These are phyloP conservation scores for Syngnathoides biaculeatus DNA, from an alignment of 2,113 vertebrate species.

Conservation along the genomic window DNA sequence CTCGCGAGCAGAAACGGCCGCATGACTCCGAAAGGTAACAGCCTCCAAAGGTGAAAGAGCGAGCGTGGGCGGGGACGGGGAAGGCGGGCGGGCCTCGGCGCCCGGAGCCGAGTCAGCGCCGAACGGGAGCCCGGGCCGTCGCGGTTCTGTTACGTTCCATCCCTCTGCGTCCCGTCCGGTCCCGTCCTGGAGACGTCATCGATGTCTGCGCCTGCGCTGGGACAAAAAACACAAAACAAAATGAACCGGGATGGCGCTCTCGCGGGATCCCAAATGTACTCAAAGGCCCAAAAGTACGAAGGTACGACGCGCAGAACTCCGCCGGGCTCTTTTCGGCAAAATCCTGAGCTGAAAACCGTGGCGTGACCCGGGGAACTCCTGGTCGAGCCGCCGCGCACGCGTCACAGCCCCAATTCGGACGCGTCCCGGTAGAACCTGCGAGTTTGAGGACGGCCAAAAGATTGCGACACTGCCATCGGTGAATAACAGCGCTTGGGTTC, in stretches of 20 bases:
- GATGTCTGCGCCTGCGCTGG: conserved; percentile 41
- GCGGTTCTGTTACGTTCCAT: conserved; percentile 78
- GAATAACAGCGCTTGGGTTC: no score
- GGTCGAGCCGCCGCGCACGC: neutral
- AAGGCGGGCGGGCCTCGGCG: conserved; percentile 1
- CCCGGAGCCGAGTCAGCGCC: conserved; percentile 22
- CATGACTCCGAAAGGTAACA: conserved; percentile 30
- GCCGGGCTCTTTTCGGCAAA: conserved; percentile 21
- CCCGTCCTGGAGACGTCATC: conserved; percentile 26
- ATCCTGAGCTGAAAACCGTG: conserved; percentile 7
- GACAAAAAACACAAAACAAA: neutral
- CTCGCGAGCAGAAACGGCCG: conserved; percentile 34
- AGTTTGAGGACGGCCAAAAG: no score
- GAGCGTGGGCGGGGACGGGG: neutral
- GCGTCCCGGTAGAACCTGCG: conserved; percentile 18
- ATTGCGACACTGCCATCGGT: conserved; percentile 4
- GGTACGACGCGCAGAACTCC: neutral
- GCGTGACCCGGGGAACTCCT: neutral
- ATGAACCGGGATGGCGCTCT: neutral
- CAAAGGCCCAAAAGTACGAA: neutral
- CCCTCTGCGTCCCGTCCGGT: conserved; percentile 47
- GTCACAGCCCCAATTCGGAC: conserved; percentile 19
- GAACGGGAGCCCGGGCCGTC: conserved; percentile 42
- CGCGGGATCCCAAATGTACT: no score
- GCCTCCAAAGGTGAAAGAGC: neutral